phyloP scores from a whole-genome alignment of 2,113 vertebrate species.

The Pachypanchax playfairii region DNA sequence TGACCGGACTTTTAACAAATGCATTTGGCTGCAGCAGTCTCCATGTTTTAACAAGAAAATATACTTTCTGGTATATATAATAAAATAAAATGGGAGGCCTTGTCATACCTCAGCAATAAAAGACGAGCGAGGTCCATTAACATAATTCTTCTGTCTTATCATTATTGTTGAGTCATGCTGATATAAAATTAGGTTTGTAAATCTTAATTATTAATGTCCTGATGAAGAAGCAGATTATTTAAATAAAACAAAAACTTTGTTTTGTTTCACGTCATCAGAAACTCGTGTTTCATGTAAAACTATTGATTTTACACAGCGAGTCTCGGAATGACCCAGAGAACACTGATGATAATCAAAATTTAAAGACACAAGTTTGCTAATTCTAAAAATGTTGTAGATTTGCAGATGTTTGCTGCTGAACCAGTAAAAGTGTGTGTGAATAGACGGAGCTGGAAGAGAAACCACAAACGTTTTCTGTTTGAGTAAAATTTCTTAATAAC shows the following conservation, averaged over 20 bases:
- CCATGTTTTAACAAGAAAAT: no score
- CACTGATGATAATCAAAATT: neutral
- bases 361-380: neutral
- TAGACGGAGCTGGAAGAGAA: neutral
- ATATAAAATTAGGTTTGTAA: neutral
- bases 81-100: neutral
- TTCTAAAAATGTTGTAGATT: neutral
- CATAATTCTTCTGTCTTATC: neutral
- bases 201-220: neutral
- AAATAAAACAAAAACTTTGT: neutral
- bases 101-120: neutral
- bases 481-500: slow-evolving; percentile 18
- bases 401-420: slow-evolving; percentile 2
- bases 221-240: neutral
- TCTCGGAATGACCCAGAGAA: neutral
- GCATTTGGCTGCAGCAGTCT: neutral
- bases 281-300: neutral
- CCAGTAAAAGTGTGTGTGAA: slow-evolving; percentile 11
- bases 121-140: neutral
- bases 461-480: slow-evolving; percentile 9
- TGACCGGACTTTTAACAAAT: no score
- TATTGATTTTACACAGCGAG: neutral
- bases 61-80: neutral
- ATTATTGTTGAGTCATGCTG: slow-evolving; percentile 6
- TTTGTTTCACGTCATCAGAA: neutral